Conservation (phyloP, 2,113 vertebrate genomes). For the Cololabis saira region DNA sequence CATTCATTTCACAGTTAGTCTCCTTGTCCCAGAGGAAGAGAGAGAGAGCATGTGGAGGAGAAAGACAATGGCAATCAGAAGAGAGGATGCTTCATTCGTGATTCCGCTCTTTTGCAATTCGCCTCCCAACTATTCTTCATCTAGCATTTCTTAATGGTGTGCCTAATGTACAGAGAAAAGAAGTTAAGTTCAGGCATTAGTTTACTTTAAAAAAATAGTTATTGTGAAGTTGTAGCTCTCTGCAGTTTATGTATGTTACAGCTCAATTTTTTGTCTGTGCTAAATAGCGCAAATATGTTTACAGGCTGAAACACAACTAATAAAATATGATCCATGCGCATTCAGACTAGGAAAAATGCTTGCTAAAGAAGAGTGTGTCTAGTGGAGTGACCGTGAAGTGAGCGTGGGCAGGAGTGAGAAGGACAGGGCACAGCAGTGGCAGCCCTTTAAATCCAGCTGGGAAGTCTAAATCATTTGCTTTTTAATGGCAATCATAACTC, state of each 20-base stretch:
- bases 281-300: constrained; percentile 5
- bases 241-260: neutral
- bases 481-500: constrained; percentile 83
- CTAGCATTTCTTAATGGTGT: constrained; percentile 25
- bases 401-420: constrained; percentile 57
- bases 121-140: constrained; percentile 10
- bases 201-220: too few species aligned
- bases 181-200: neutral
- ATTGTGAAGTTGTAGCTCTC: too few species aligned
- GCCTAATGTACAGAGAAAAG: constrained; percentile 32
- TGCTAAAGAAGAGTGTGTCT: constrained; percentile 13
- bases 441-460: constrained; percentile 76
- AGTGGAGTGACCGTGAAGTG: constrained; percentile 26
- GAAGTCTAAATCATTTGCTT: constrained; percentile 78
- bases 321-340: constrained; percentile 1
- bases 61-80: constrained; percentile 39
- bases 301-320: constrained; percentile 10
- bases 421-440: constrained; percentile 54
- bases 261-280: constrained; percentile 14
- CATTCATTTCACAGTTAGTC: constrained; percentile 74
- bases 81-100: constrained; percentile 38
- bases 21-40: constrained; percentile 54
- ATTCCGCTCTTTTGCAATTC: constrained; percentile 18
- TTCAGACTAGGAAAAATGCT: neutral
- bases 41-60: constrained; percentile 57